phyloP scores from a whole-genome alignment of 1,140 invertebrate genomes.

The Idris sp. region DNA sequence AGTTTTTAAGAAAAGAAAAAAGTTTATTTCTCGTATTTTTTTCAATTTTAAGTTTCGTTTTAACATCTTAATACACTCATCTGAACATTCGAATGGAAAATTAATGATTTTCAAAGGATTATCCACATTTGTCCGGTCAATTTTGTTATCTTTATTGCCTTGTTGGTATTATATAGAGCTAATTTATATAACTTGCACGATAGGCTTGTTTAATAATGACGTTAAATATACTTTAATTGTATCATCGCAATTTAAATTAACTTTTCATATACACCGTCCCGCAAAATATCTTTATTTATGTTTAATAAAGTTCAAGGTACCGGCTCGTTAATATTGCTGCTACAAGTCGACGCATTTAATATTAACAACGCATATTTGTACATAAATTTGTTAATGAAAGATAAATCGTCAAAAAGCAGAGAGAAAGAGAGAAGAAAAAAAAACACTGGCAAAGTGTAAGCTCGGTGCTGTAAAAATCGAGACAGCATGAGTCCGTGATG shows the following conservation, averaged over 20 bases:
- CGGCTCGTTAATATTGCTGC: constrained; percentile 12
- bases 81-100: too few species aligned
- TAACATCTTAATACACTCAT: too few species aligned
- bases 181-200: too few species aligned
- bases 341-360: constrained; percentile 7
- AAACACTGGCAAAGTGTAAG: constrained; percentile 8
- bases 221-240: neutral
- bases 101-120: too few species aligned
- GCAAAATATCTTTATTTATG: constrained; percentile 17
- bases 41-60: too few species aligned
- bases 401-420: constrained; percentile 32
- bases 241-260: constrained; percentile 1
- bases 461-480: constrained; percentile 46
- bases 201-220: too few species aligned
- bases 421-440: neutral
- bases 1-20: too few species aligned
- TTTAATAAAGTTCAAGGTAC: constrained; percentile 17
- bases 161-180: too few species aligned
- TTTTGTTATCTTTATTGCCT: too few species aligned
- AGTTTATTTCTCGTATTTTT: too few species aligned
- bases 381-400: constrained; percentile 35
- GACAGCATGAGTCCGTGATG: constrained; percentile 61
- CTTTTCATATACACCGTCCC: neutral
- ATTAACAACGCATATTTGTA: constrained; percentile 28
- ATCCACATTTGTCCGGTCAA: too few species aligned